Conservation (phyloP, 2,888 invertebrate genomes). For the Drosophila ezoana region DNA sequence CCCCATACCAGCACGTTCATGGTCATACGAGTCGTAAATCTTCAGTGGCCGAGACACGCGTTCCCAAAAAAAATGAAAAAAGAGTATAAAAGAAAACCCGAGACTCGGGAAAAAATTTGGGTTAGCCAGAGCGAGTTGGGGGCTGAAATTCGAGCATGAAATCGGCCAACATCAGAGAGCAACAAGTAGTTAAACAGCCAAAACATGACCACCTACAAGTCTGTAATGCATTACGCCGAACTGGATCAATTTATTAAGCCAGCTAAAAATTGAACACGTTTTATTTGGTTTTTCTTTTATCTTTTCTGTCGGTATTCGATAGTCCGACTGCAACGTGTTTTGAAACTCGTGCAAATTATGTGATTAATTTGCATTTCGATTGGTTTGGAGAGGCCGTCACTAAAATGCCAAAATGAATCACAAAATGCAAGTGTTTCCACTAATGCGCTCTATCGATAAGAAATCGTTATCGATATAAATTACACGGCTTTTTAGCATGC, state of each 20-base stretch:
- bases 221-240: slow-evolving; percentile 46
- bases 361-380: slow-evolving; percentile 69
- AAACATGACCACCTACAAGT: slow-evolving; percentile 77
- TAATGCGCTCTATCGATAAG: slow-evolving; percentile 22
- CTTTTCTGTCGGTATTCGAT: slow-evolving; percentile 38
- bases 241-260: slow-evolving; percentile 73
- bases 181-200: slow-evolving; percentile 73
- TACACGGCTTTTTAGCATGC: slow-evolving; percentile 13
- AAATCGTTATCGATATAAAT: slow-evolving; percentile 4
- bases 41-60: slow-evolving; percentile 70
- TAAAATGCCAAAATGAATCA: slow-evolving; percentile 45
- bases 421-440: slow-evolving; percentile 22
- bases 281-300: slow-evolving; percentile 21
- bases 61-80: slow-evolving; percentile 41
- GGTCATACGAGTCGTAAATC: slow-evolving; percentile 79
- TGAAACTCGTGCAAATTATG: slow-evolving; percentile 62
- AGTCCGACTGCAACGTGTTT: slow-evolving; percentile 43
- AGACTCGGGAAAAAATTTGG: slow-evolving; percentile 60
- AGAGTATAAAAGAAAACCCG: slow-evolving; percentile 3
- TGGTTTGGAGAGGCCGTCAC: slow-evolving; percentile 26
- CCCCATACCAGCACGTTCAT: slow-evolving; percentile 77
- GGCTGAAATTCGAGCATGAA: slow-evolving; percentile 53
- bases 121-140: slow-evolving; percentile 45
- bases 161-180: slow-evolving; percentile 54
- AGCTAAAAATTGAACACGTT: slow-evolving; percentile 62